phyloP scores from a whole-genome alignment of 2,888 invertebrate genomes.

The Leptopterna dolabrata region DNA sequence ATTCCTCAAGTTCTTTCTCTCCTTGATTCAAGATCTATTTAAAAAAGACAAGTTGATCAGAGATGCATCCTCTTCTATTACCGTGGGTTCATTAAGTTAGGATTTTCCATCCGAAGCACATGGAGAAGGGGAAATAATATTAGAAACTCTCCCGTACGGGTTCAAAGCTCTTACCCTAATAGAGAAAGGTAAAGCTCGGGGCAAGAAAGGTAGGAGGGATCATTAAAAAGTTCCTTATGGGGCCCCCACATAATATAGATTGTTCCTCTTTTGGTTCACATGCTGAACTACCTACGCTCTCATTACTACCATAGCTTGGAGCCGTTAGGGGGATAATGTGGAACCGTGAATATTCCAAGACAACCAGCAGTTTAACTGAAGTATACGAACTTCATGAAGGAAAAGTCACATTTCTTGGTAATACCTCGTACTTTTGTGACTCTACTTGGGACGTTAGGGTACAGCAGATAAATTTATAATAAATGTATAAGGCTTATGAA shows the following conservation, averaged over 20 bases:
- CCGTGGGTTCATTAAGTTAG: neutral
- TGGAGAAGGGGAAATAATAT: neutral
- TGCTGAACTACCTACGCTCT: neutral
- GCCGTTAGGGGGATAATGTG: neutral
- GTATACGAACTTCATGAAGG: too few relatives aligned
- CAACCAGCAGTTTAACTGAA: too few relatives aligned
- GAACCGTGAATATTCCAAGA: too few relatives aligned
- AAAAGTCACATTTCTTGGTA: too few relatives aligned
- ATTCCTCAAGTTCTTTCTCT: neutral
- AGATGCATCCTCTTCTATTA: neutral
- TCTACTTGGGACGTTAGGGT: too few relatives aligned
- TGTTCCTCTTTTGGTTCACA: neutral
- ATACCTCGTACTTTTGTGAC: too few relatives aligned
- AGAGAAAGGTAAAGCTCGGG: neutral
- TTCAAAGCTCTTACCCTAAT: constrained; percentile 1
- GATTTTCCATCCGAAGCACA: neutral
- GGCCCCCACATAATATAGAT: neutral
- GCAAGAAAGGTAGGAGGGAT: neutral
- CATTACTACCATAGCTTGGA: neutral
- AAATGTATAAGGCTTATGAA: too few relatives aligned
- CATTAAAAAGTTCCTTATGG: neutral
- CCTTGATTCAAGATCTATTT: neutral
- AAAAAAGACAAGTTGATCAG: neutral
- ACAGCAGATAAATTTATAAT: too few relatives aligned
- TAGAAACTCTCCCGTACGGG: neutral